A percentile compares a stretch with the other conserved stretches of the same genome.
Evolutionary conservation across 64 coral and sea anemone genomes (phyloP).

Genomic region (Platygyra sinensis): DNA sequence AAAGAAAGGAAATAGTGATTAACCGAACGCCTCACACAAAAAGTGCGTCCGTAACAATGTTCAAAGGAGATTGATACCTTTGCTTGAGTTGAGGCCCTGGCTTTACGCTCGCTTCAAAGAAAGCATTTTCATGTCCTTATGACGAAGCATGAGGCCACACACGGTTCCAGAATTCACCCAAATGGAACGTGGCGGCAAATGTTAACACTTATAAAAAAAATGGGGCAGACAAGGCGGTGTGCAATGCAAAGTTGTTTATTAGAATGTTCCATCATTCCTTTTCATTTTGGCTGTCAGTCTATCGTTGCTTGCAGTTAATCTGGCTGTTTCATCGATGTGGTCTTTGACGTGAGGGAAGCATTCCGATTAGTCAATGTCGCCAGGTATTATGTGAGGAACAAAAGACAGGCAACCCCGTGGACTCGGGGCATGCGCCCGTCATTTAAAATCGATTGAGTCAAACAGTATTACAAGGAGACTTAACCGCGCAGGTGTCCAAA

Average conservation of each 20-base stretch:
- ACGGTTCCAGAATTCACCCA: neutral
- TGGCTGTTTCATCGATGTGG: constrained; percentile 18
- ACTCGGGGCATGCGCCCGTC: neutral
- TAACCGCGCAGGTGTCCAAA: constrained; percentile 9
- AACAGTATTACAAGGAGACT: neutral
- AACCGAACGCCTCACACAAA: neutral
- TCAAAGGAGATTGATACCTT: constrained; percentile 18
- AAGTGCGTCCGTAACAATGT: neutral
- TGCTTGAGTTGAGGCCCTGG: neutral
- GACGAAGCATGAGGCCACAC: neutral
- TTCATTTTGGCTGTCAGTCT: constrained; percentile 41
- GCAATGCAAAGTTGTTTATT: constrained; percentile 12
- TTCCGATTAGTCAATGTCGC: constrained; percentile 34
- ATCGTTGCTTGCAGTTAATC: constrained; percentile 4
- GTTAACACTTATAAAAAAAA: neutral
- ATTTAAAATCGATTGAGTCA: neutral
- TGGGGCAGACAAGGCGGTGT: constrained; percentile 1
- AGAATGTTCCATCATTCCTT: constrained; percentile 38
- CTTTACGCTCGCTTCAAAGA: neutral
- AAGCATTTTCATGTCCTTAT: neutral
- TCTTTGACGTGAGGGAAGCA: constrained; percentile 1
- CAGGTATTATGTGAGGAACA: neutral
- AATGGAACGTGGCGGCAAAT: neutral
- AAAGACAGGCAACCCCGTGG: neutral
- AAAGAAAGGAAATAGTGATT: constrained; percentile 21